Evolutionary conservation across 1,140 invertebrate species (phyloP), one percentile per base, ranked within the genome.

Genomic region (Neodiprion lecontei): DNA sequence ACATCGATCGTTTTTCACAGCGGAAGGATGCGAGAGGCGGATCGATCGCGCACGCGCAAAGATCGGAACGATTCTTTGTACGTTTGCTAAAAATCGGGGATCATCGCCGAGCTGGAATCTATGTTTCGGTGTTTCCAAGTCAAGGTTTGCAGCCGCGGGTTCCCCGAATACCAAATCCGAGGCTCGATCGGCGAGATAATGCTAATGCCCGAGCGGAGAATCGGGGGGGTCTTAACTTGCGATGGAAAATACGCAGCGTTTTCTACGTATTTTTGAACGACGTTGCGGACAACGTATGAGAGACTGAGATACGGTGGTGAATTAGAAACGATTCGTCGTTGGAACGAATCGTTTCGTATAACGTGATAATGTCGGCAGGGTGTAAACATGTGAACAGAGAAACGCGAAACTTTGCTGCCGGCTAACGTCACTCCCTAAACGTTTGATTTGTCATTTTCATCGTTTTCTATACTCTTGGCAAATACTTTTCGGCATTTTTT

Each of bases 111-210:
- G 49, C 70, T 67, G 74, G 77, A 84, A 83, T 86, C 76, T 85
- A 81, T 87, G 82, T 86, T 80, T 79, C 65, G 78, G 79, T 81
- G 79, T 81, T 87, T 85, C 75, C 79, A 69, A 86, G 84, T 81
- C 84, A 86, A 87, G 85, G 83, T 83, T 78, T 75, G 69, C 47
- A 72, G 74, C 1, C 28, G 28, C 72, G 73, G 70, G 49, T 79
- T 72, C 66, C 47, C 77, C 82, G 79, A 85, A 85, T 84, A 81
- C 84, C 1, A 40, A 40, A 1, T 40, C 81, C 74, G 77, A 40
- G 28, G 28, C 78, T 76, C 74, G 81, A 82, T 75, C 68, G 48
- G 65, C 75, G 69, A 77, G 1, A 40, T 40, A 77, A 83, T 77
- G 80, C 81, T 84, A 83, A 83, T 84, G 80, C 83, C 84, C 81